These are phyloP conservation scores for Actenoides lindsayi DNA, from an alignment of 2,113 vertebrate species.

Conservation along the genomic window DNA sequence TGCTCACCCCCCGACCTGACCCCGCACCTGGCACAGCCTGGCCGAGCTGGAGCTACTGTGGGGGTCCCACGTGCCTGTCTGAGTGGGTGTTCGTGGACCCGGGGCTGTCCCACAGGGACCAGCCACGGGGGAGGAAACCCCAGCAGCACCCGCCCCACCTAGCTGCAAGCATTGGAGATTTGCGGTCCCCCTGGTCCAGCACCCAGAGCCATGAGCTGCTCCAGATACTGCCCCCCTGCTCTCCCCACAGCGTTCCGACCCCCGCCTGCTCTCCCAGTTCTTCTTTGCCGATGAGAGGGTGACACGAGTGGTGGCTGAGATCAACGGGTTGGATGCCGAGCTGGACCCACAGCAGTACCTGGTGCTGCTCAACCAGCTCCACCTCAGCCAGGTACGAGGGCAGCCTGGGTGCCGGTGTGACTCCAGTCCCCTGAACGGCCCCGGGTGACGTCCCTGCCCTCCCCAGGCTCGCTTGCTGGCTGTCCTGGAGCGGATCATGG, in stretches of 20 bases:
- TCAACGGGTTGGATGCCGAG: constrained; percentile 69
- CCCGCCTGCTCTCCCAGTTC: constrained; percentile 75
- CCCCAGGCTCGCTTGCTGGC: constrained; percentile 72
- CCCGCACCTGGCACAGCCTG: background rate
- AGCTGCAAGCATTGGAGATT: background rate
- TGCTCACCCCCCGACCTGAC: background rate
- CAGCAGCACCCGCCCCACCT: accelerated
- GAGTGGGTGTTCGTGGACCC: background rate
- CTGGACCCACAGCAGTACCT: constrained; percentile 77
- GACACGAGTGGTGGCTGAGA: constrained; percentile 66
- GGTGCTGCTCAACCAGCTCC: constrained; percentile 75
- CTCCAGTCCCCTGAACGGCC: accelerated
- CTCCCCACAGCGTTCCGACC: constrained; percentile 70
- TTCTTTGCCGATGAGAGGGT: constrained; percentile 76
- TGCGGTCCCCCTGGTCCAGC: background rate
- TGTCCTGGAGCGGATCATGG: constrained; percentile 74
- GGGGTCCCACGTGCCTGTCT: background rate
- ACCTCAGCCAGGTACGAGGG: constrained; percentile 71
- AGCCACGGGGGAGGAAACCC: too few relatives aligned
- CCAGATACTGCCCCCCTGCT: accelerated
- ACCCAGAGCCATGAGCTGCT: accelerated
- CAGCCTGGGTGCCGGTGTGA: accelerated
- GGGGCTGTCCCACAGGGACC: background rate
- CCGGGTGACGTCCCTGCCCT: background rate
- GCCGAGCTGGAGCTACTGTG: background rate